Conservation (phyloP, 2,797 vertebrate species). For the Anguilla anguilla region DNA sequence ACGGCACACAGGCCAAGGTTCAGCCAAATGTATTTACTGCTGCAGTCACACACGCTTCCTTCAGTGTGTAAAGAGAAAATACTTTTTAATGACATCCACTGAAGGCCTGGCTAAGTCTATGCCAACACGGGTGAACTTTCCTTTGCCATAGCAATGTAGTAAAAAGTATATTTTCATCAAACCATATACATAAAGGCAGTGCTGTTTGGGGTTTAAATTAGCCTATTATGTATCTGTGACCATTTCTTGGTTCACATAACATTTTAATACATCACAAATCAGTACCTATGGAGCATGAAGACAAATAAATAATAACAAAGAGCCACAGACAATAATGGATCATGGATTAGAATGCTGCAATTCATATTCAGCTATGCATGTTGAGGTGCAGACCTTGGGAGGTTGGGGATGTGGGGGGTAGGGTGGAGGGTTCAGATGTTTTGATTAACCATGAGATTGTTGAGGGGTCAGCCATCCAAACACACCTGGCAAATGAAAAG, state of each 20-base stretch:
- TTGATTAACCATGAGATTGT: slow-evolving; percentile 48
- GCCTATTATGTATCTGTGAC: slow-evolving; percentile 69
- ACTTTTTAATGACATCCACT: not conserved
- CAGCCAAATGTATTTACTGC: no score
- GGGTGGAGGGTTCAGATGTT: slow-evolving; percentile 49
- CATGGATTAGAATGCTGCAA: slow-evolving; percentile 62
- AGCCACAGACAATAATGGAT: slow-evolving; percentile 66
- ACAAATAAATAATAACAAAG: slow-evolving; percentile 71
- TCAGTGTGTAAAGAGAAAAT: no score
- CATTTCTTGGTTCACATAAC: slow-evolving; percentile 58
- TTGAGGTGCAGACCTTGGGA: slow-evolving; percentile 48
- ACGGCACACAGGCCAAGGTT: no score
- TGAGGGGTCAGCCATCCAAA: not conserved
- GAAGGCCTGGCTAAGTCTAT: not conserved
- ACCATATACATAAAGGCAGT: not conserved
- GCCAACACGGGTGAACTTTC: no score
- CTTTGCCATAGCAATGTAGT: no score
- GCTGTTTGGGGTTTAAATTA: slow-evolving; percentile 55
- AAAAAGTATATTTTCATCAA: no score
- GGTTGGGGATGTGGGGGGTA: slow-evolving; percentile 18
- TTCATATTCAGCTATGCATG: slow-evolving; percentile 61
- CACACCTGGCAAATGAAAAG: not conserved
- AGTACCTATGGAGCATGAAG: slow-evolving; percentile 46
- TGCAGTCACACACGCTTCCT: no score
- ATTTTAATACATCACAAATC: slow-evolving; percentile 47